phyloP scores from a whole-genome alignment of 53 echinoderm and acorn worm genomes.

The Glandiceps talaboti region DNA sequence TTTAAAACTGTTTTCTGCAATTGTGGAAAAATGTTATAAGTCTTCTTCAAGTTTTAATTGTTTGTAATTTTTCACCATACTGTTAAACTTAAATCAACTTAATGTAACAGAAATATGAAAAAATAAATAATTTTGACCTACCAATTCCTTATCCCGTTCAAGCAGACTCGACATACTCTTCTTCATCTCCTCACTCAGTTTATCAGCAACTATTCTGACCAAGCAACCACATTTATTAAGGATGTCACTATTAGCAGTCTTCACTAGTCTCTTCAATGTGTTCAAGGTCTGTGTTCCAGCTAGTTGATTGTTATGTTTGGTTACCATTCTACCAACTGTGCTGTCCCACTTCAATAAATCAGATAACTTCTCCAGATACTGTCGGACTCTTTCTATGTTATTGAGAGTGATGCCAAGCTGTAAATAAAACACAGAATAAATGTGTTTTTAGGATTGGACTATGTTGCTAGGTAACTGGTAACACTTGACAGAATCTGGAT shows the following conservation, averaged over 20 bases:
- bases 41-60: too few relatives aligned
- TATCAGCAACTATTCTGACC: constrained; percentile 67
- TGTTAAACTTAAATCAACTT: too few relatives aligned
- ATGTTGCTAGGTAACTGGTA: too few relatives aligned
- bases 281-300: constrained; percentile 70
- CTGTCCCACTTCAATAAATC: constrained; percentile 68
- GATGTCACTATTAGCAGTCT: constrained; percentile 49
- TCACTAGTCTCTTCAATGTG: constrained; percentile 61
- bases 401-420: constrained; percentile 94
- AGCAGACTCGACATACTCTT: constrained; percentile 29
- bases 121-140: too few relatives aligned
- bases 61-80: too few relatives aligned
- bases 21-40: too few relatives aligned
- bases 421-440: not conserved
- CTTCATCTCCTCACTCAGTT: constrained; percentile 72
- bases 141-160: too few relatives aligned
- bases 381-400: constrained; percentile 92
- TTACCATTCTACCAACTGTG: constrained; percentile 44
- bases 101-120: too few relatives aligned
- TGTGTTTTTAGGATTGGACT: not conserved
- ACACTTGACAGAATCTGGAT: too few relatives aligned
- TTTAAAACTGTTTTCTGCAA: too few relatives aligned
- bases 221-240: constrained; percentile 46
- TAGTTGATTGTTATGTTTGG: constrained; percentile 33
- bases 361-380: constrained; percentile 86